These are phyloP conservation scores for Bombus confusus DNA, from an alignment of 1,140 invertebrate genomes.

Conservation along the genomic window DNA sequence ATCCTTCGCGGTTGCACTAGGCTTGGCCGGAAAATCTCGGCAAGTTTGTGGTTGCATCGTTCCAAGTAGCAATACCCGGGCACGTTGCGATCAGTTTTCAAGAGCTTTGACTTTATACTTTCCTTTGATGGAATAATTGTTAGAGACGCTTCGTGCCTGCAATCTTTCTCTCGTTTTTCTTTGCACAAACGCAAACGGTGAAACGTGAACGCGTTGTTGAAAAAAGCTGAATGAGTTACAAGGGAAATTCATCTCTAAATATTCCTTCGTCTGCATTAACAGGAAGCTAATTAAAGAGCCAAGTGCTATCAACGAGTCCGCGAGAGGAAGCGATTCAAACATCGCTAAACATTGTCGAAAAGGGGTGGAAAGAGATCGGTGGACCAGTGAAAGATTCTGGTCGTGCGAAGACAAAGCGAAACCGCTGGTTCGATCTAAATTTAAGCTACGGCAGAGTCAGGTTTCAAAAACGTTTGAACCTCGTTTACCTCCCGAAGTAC, in stretches of 20 bases:
- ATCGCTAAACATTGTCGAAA: background rate
- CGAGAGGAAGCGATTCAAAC: no score
- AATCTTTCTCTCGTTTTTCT: no score
- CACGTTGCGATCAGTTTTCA: background rate
- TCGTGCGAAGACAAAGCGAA: background rate
- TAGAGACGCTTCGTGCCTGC: no score
- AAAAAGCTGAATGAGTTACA: background rate
- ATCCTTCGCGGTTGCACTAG: background rate
- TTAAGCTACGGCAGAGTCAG: conserved; percentile 20
- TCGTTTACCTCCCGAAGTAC: conserved; percentile 16
- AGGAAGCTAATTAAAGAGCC: background rate
- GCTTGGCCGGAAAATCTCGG: background rate
- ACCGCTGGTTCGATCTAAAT: conserved; percentile 35
- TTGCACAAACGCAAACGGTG: background rate
- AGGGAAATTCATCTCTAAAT: background rate
- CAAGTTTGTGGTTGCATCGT: background rate
- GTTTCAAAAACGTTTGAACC: conserved; percentile 44
- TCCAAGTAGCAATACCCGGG: background rate
- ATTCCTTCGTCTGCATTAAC: background rate
- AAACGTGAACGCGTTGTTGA: background rate
- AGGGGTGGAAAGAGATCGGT: background rate
- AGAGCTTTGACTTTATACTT: background rate
- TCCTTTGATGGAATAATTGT: no score
- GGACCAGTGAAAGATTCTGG: conserved; percentile 7
- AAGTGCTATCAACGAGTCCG: no score